Evolutionary conservation across 2,113 vertebrate genomes (phyloP).

Genomic region (Neotoma lepida): DNA sequence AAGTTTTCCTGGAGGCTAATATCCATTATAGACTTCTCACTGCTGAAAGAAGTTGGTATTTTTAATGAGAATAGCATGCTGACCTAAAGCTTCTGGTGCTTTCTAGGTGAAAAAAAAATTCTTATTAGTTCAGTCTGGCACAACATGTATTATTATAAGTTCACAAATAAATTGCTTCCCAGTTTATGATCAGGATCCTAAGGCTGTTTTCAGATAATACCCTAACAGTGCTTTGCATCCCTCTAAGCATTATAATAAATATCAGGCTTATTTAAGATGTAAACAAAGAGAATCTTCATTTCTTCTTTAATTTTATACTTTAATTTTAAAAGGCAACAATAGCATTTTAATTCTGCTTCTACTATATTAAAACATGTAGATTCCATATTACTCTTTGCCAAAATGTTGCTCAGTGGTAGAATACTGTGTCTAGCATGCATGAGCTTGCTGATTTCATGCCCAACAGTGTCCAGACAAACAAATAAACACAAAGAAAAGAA

Average conservation of each 20-base stretch:
- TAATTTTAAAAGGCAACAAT: not conserved
- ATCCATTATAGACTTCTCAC: not conserved
- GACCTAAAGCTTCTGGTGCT: not conserved
- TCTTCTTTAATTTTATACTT: not conserved
- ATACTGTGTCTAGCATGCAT: not conserved
- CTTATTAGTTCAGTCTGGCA: not conserved
- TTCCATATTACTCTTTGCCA: not conserved
- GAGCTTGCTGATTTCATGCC: not conserved
- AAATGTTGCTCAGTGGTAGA: not conserved
- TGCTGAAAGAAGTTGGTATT: not conserved
- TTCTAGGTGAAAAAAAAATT: constrained; percentile 24
- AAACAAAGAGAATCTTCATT: not conserved
- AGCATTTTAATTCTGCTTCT: not conserved
- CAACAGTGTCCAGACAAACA: not conserved
- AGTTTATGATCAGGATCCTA: not conserved
- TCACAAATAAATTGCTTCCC: not conserved
- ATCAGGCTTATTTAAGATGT: not conserved
- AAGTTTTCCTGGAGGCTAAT: constrained; percentile 22
- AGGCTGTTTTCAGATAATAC: not conserved
- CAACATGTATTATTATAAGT: not conserved
- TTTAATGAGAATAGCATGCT: not conserved
- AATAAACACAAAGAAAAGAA: not conserved
- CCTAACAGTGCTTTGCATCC: not conserved
- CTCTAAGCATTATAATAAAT: not conserved
- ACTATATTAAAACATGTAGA: not conserved